Evolutionary conservation across 2,888 invertebrate genomes (phyloP).

Genomic region (Hypena proboscidalis): DNA sequence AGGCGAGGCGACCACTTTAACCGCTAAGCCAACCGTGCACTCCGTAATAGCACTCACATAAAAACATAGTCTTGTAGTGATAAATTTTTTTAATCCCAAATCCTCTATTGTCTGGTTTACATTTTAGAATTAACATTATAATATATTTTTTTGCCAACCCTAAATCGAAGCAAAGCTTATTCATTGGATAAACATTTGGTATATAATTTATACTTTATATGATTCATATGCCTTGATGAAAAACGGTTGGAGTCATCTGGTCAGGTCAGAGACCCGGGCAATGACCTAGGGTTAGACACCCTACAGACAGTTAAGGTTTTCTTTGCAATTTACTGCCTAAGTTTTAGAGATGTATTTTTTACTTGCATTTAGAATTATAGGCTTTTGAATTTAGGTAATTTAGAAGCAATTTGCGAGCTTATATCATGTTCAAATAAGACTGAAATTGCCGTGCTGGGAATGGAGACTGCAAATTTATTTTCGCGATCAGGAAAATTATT

Average conservation of each 20-base stretch:
- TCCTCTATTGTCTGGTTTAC: constrained; percentile 17
- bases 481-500: too few species aligned
- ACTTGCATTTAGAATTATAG: neutral
- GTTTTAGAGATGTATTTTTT: constrained; percentile 10
- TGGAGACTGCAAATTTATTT: too few species aligned
- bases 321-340: constrained; percentile 20
- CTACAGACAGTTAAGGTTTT: constrained; percentile 24
- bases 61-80: too few species aligned
- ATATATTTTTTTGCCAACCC: constrained; percentile 37
- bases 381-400: neutral
- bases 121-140: too few species aligned
- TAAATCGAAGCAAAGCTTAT: constrained; percentile 31
- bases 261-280: constrained; percentile 64
- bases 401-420: too few species aligned
- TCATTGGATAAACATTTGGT: constrained; percentile 43
- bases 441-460: too few species aligned
- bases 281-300: constrained; percentile 50
- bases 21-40: too few species aligned
- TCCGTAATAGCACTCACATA: too few species aligned
- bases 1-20: too few species aligned
- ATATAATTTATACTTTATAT: constrained; percentile 25
- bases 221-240: constrained; percentile 47
- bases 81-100: neutral
- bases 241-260: constrained; percentile 54
- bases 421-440: too few species aligned